These are phyloP conservation scores for Antedon bifida DNA, from an alignment of 35 echinoderm and acorn worm genomes.

Conservation along the genomic window DNA sequence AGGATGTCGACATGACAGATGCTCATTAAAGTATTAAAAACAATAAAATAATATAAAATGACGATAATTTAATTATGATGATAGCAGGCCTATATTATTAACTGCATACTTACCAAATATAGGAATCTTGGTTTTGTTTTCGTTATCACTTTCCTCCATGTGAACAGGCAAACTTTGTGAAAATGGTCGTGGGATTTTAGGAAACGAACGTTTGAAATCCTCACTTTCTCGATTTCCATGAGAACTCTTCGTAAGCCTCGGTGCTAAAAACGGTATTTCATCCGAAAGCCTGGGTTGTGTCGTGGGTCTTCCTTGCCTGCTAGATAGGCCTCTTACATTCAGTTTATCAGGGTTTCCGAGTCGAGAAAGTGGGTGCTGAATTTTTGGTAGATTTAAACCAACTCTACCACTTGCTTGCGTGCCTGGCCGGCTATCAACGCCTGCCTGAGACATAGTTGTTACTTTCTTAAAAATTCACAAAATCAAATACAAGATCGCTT, in stretches of 20 bases:
- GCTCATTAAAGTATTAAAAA: no score
- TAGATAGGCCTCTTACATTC: conserved; percentile 73
- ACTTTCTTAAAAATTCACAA: not conserved
- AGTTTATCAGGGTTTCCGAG: conserved; percentile 81
- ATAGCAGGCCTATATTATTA: no score
- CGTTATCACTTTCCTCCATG: conserved; percentile 18
- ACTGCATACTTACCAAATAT: conserved; percentile 66
- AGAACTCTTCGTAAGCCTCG: conserved; percentile 49
- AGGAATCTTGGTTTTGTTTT: conserved; percentile 75
- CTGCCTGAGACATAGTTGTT: conserved; percentile 4
- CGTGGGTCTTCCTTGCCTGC: conserved; percentile 37
- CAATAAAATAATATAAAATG: no score
- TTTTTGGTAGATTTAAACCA: conserved; percentile 61
- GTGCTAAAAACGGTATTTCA: conserved; percentile 59
- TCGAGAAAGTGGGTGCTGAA: conserved; percentile 83
- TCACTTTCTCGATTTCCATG: conserved; percentile 12
- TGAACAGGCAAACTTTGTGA: not conserved
- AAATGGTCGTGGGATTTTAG: conserved; percentile 67
- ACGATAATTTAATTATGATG: no score
- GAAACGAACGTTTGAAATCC: conserved; percentile 40
- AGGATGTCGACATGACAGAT: no score
- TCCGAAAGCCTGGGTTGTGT: conserved; percentile 27
- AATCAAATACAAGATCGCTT: not conserved
- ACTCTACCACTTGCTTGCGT: not conserved
- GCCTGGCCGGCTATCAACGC: not conserved